Evolutionary conservation across 1,140 invertebrate genomes (phyloP), one percentile per base, ranked within the genome.

Genomic region (Tetramorium parvispinum): DNA sequence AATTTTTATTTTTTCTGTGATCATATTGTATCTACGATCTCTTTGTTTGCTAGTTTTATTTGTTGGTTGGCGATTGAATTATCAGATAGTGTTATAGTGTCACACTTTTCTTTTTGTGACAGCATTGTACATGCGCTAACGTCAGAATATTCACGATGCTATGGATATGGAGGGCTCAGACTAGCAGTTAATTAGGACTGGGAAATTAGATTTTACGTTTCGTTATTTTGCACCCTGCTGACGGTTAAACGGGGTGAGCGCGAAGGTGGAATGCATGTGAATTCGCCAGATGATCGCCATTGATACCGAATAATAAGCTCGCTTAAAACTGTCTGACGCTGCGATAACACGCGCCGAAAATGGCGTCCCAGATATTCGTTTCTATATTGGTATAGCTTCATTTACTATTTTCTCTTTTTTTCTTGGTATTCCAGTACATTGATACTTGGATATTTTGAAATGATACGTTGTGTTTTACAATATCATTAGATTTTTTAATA

Each of bases 201-300:
- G 81, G 77, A 82, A 91, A 91, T 91, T 91, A 87, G 77, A 90
- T 91, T 91, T 86, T 86, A 85, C 57, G 88, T 87, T 90, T 85
- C 55, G 83, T 90, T 90, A 90, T 91, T 92, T 91, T 89, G 82
- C 65, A 92, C 86, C 61, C 81, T 4, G 32, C 51, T 55, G 73
- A 24, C 79, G 53, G 24, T 66, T 18, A 32, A 53, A 18, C 24
- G 21, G n/a, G 43, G 18, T 21, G 32, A 49, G 13, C 53, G 63
- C 16, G 70, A 61, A 59, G 40, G 40, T 16, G 70, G 40, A 63
- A 88, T 71, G 86, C 70, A 90, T 93, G 92, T 93, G 92, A 93
- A 93, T 89, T 92, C 85, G 88, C 91, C 91, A 93, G 91, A 93
- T 93, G 92, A 93, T 93, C 89, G 89, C 87, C 87, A 93, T 93